Evolutionary conservation across 92 coral and sea anemone genomes (phyloP).

Genomic region (Metridium senile): DNA sequence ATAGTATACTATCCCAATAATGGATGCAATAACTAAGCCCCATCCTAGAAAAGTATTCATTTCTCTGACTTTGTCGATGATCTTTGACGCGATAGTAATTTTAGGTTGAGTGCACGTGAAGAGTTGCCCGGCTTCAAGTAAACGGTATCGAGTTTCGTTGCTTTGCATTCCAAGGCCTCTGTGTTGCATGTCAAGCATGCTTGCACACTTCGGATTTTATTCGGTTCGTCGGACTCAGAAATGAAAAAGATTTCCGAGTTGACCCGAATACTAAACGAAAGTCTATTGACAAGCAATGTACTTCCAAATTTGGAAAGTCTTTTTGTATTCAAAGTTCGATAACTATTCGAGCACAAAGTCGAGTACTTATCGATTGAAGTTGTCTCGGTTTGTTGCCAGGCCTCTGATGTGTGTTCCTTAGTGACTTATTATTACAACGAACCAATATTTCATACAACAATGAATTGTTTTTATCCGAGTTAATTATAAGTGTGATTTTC

Average conservation of each 20-base stretch:
- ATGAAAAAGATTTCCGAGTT: neutral
- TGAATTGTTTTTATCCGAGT: conserved; percentile 21
- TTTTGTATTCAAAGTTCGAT: neutral
- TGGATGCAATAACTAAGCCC: conserved; percentile 26
- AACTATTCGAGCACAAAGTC: neutral
- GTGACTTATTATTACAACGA: conserved; percentile 12
- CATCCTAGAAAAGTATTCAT: conserved; percentile 49
- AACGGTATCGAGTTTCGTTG: neutral
- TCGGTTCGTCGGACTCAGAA: neutral
- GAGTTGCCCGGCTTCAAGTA: conserved; percentile 7
- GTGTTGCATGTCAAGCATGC: too few species aligned
- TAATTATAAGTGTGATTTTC: conserved; percentile 18
- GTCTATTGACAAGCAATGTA: neutral
- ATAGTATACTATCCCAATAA: conserved; percentile 44
- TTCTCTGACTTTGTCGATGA: conserved; percentile 35
- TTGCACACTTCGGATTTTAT: neutral
- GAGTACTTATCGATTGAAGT: neutral
- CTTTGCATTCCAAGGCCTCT: conserved; percentile 7
- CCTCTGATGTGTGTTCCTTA: neutral
- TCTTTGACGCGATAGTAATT: conserved; percentile 43
- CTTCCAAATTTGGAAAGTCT: neutral
- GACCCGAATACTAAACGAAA: neutral
- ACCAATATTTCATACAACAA: neutral
- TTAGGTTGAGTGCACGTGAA: conserved; percentile 26
- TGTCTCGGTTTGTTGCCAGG: conserved; percentile 17